Percentiles rank a stretch among this genome's conserved stretches.
These are phyloP conservation scores for Glaucomys volans DNA, from an alignment of 2,113 vertebrate genomes.

Conservation along the genomic window DNA sequence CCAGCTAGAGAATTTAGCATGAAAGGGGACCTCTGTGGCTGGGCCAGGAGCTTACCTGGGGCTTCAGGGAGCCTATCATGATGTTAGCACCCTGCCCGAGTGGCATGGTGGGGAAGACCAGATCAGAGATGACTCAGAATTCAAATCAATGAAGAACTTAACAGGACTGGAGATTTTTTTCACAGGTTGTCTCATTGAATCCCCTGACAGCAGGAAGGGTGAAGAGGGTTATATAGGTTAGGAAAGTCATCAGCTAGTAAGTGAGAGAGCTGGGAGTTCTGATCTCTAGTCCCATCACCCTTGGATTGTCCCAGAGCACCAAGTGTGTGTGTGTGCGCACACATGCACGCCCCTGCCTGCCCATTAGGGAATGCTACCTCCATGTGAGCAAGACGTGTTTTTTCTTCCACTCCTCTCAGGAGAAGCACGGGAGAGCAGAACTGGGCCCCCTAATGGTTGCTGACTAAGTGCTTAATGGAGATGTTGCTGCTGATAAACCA, in stretches of 20 bases:
- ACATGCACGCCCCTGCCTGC: fast-evolving
- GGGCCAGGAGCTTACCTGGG: not conserved
- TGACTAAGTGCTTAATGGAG: conserved; percentile 79
- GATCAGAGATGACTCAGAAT: not conserved
- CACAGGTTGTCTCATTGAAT: not conserved
- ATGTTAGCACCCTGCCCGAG: not conserved
- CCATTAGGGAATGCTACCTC: not conserved
- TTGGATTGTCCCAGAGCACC: not conserved
- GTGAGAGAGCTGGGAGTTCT: not conserved
- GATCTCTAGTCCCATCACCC: not conserved
- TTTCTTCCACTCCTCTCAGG: conserved; percentile 48
- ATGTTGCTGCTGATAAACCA: conserved; percentile 67
- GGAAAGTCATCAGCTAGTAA: not conserved
- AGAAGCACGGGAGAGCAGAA: conserved; percentile 36
- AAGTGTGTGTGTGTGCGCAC: not conserved
- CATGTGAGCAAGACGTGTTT: not conserved
- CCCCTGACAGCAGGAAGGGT: not conserved
- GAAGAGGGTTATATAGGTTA: not conserved
- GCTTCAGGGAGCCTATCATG: not conserved
- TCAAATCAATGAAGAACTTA: not conserved
- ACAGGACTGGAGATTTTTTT: not conserved
- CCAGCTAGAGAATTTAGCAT: not conserved
- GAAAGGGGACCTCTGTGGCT: not conserved
- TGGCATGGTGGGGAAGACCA: not conserved
- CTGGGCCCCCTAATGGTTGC: conserved; percentile 50